Base-by-base conservation (phyloP, 2,888 invertebrate species). In the Drosophila greeni region DNA sequence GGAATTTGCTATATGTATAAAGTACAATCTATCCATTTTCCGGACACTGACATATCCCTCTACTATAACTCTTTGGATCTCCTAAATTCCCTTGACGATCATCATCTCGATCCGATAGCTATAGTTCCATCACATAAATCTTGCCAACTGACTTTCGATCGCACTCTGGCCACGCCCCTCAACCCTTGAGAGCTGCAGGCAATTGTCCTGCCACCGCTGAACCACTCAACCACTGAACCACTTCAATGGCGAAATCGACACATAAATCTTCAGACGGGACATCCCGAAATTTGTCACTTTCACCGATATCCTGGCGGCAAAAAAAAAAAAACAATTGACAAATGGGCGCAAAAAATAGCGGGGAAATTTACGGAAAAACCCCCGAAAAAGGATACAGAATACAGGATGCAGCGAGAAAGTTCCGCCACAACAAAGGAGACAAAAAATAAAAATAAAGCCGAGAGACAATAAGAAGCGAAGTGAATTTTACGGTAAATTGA, bases 401-500 rank as follows among this genome's bases (percentile, higher is more conserved):
- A 26, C 20, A 40, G 14, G 40, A 31, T 45, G 24, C 26, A 42
- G 20, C 1, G 23, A 52, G 26, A 37, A 57, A 64, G 42, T 43
- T 43, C 57, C 47, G 51, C 49, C 51, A 47, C 29, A 75, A 61
- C 40, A 72, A 73, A 40, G 45, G 14, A 20, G 48, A 31, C 31
- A 60, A 58, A 40, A 29, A 57, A 37, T 53, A 8, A 56, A 9
- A 45, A 36, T 51, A 16, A 8, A 16, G 9, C 11, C 42, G 3
- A 43, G 45, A 57, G 48, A 49, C 47, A 60, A 47, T 18, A 43
- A 29, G 58, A 51, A 54, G 33, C 26, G 36, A 43, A 36, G n/a
- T 55, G 72, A 68, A 52, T 76, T 79, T 82, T 69, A 79, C 80
- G 75, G 66, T 80, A 82, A 84, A 80, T 80, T 80, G 80, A 60